Conservation (phyloP, 2,888 invertebrate genomes). For the Watsonalla cultraria region DNA sequence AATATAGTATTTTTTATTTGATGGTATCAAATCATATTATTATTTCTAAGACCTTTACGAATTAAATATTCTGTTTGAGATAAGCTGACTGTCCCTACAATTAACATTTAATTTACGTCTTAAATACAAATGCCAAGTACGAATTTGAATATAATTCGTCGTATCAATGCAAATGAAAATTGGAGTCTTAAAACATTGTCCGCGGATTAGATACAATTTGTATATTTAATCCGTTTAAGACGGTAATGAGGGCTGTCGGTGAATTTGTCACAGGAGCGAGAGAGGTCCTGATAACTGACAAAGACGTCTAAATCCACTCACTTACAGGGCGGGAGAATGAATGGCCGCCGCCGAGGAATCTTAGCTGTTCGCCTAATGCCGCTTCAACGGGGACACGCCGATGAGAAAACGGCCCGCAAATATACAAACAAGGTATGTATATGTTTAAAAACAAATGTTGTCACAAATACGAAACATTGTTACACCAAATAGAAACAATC, state of each 20-base stretch:
- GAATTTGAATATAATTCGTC: not conserved
- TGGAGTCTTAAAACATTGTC: not conserved
- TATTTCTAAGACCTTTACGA: too few species aligned
- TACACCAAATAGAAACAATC: too few species aligned
- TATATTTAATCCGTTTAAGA: conserved; percentile 16
- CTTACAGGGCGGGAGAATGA: conserved; percentile 35
- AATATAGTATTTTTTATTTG: too few species aligned
- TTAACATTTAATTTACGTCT: too few species aligned
- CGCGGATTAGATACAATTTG: not conserved
- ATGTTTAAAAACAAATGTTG: too few species aligned
- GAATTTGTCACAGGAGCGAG: conserved; percentile 29
- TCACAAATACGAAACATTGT: too few species aligned
- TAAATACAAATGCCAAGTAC: not conserved
- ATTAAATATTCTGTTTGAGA: too few species aligned
- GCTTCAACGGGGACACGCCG: conserved; percentile 13
- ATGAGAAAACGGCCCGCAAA: conserved; percentile 10
- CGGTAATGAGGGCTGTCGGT: conserved; percentile 24
- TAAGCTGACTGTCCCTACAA: too few species aligned
- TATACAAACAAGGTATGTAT: too few species aligned
- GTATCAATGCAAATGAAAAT: not conserved
- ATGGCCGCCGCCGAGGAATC: conserved; percentile 25
- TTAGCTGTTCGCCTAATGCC: conserved; percentile 32
- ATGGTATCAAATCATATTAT: too few species aligned
- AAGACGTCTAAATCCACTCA: conserved; percentile 36
- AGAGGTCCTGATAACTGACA: conserved; percentile 29